Conservation (phyloP, 2,888 invertebrate genomes). For the Ctenicera cuprea region DNA sequence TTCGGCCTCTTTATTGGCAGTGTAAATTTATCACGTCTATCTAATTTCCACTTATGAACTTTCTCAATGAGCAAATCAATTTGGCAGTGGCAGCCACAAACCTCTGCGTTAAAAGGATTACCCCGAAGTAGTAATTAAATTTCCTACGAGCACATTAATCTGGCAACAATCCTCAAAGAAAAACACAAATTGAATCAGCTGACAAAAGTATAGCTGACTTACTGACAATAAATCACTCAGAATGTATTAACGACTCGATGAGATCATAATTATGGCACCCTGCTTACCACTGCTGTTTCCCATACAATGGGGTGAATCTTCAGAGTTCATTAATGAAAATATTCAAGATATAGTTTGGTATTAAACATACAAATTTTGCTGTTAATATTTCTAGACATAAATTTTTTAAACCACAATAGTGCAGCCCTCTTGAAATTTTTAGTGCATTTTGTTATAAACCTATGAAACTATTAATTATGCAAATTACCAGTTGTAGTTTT, state of each 20-base stretch:
- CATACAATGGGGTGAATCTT: not conserved
- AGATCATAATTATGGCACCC: constrained; percentile 1
- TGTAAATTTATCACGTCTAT: not conserved
- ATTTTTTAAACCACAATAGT: too few relatives aligned
- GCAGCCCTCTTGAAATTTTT: too few relatives aligned
- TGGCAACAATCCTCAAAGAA: constrained; percentile 22
- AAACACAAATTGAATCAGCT: constrained; percentile 20
- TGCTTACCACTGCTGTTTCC: not conserved
- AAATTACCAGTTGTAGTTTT: too few relatives aligned
- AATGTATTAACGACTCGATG: not conserved
- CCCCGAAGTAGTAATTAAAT: constrained; percentile 17
- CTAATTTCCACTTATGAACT: constrained; percentile 13
- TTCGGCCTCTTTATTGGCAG: not conserved
- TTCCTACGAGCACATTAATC: constrained; percentile 19
- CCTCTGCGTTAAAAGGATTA: not conserved
- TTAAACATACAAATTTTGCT: too few relatives aligned
- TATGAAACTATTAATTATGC: too few relatives aligned
- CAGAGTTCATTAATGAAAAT: not conserved
- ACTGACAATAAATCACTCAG: constrained; percentile 9
- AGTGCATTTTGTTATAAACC: too few relatives aligned
- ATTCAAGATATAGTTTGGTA: too few relatives aligned
- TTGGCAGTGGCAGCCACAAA: not conserved
- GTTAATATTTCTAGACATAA: too few relatives aligned
- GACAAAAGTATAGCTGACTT: constrained; percentile 18
- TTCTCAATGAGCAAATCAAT: constrained; percentile 4